Conservation (phyloP, 2,888 invertebrate genomes). For the Trissoscelio sp. region DNA sequence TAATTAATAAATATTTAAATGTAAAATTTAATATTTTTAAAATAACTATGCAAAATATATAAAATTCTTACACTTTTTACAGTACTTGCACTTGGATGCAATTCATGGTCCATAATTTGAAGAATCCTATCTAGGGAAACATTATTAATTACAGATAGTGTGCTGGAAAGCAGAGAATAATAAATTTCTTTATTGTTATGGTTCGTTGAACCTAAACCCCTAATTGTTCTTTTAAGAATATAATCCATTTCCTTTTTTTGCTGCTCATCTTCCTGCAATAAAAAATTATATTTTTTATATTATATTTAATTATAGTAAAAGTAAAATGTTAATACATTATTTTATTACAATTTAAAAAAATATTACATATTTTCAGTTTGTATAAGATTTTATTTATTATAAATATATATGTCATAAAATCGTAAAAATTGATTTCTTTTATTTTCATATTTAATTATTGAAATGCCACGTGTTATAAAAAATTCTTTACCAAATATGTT, state of each 20-base stretch:
- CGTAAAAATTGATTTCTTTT: too few species aligned
- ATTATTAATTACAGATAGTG: conserved; percentile 85
- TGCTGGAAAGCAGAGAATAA: conserved; percentile 87
- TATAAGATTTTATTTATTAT: too few species aligned
- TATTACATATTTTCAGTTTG: too few species aligned
- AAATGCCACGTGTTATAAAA: too few species aligned
- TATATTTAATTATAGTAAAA: too few species aligned
- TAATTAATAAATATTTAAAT: too few species aligned
- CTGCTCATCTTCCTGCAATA: conserved; percentile 82
- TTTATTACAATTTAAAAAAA: too few species aligned
- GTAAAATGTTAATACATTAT: too few species aligned
- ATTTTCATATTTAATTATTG: too few species aligned
- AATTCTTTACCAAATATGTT: too few species aligned
- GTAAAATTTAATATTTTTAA: not conserved
- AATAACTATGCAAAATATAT: not conserved
- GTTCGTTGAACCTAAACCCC: conserved; percentile 89
- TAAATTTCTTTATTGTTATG: conserved; percentile 87
- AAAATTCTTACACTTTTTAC: conserved; percentile 87
- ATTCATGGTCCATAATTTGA: conserved; percentile 86
- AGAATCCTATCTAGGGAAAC: conserved; percentile 85
- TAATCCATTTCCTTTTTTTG: conserved; percentile 86
- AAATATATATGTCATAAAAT: too few species aligned
- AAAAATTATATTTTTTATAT: too few species aligned
- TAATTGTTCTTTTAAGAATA: conserved; percentile 87
- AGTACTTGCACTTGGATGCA: conserved; percentile 86